Base-by-base conservation (phyloP, 2,113 vertebrate genomes). In the Ameiurus melas region DNA sequence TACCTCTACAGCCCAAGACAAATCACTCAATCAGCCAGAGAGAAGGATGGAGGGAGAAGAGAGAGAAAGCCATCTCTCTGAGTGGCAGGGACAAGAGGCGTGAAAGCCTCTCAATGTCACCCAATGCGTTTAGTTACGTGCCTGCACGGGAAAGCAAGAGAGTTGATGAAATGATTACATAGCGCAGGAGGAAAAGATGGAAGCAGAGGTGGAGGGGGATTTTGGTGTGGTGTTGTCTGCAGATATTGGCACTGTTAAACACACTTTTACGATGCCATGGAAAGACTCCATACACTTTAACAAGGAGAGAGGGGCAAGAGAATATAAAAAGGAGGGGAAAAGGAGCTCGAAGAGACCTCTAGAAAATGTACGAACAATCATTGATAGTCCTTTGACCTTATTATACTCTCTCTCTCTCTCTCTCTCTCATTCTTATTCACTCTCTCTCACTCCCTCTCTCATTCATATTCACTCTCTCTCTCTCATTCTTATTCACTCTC, bases 161-260 rank as follows among this genome's bases (percentile, higher is more conserved):
- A 95, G 93, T 95, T 95, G 95, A 96, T 96, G 95, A 95, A 95
- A 95, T 95, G 95, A 96, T 96, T 96, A 95, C 93, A 96, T 90
- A 93, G 93, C 93, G 93, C 93, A 91, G 70, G 77, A 57, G 89
- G 91, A 92, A 91, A 33, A 36, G 84, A 60, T 84, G 70, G 86
- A 85, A 92, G 90, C 89, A 87, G 82, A 78, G 60, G 27, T 64
- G 62, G 71, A 83, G 92, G 89, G 90, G 90, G 92, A 91, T 90
- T 92, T 78, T 71, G 90, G 87, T 86, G 87, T 90, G 16, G 90
- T 91, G 92, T 92, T 92, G 93, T 85, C 93, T 90, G 93, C 91
- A 93, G 92, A 93, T 93, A 92, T 91, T 91, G 89, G 91, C 93
- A 92, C 92, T 93, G 94, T 93, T 95, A 95, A 95, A 95, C 94